phyloP scores from a whole-genome alignment of 1,140 invertebrate species.

The Drosophila tropicalis region DNA sequence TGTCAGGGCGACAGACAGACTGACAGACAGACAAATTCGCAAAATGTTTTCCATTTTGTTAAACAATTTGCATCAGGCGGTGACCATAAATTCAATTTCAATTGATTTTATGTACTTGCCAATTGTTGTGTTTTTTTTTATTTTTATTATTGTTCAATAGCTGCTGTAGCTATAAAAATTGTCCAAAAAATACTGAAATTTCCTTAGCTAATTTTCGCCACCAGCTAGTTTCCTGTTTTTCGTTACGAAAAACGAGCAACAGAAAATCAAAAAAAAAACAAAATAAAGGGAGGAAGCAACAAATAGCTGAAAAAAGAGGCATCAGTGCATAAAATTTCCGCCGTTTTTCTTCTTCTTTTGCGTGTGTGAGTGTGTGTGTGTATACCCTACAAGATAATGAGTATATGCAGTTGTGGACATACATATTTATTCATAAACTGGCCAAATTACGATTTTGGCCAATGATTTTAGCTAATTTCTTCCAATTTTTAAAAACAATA shows the following conservation, averaged over 20 bases:
- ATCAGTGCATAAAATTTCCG: constrained; percentile 71
- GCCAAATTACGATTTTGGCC: too few relatives aligned
- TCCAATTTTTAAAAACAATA: too few relatives aligned
- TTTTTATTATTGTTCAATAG: too few relatives aligned
- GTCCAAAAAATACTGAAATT: constrained; percentile 36
- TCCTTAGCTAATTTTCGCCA: constrained; percentile 73
- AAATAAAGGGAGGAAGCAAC: constrained; percentile 42
- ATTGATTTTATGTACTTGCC: constrained; percentile 4
- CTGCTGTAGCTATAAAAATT: constrained; percentile 1
- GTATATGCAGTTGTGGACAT: too few relatives aligned
- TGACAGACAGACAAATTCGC: neutral
- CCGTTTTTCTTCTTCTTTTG: constrained; percentile 26
- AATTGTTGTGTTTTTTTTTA: too few relatives aligned
- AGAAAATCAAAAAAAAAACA: constrained; percentile 25
- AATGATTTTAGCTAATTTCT: too few relatives aligned
- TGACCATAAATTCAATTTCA: neutral
- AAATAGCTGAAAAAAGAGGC: constrained; percentile 23
- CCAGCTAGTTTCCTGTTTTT: constrained; percentile 65
- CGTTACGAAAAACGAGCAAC: constrained; percentile 56
- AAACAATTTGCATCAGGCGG: neutral
- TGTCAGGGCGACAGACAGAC: constrained; percentile 30
- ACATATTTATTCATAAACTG: too few relatives aligned
- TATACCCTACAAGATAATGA: constrained; percentile 22
- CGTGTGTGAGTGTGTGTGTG: constrained; percentile 14
- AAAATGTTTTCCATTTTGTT: constrained; percentile 4